Percentiles rank a stretch among this genome's conserved stretches.
These are phyloP conservation scores for Planococcus citri DNA, from an alignment of 1,140 invertebrate species.

Conservation along the genomic window DNA sequence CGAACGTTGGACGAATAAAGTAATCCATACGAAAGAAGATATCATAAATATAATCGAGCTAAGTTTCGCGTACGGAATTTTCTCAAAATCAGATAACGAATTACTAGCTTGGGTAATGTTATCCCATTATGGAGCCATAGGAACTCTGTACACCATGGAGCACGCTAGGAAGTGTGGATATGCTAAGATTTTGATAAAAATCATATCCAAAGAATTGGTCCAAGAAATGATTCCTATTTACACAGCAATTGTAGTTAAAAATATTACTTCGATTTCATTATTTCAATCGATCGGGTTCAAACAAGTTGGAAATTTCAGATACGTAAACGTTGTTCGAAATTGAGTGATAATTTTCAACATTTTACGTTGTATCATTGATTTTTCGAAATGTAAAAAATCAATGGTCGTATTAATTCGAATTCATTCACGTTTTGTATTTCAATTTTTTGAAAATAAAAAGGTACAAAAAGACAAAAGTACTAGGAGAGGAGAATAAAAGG, in stretches of 20 bases:
- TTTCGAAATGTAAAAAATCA: no score
- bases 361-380: no score
- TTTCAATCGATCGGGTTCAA: neutral
- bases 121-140: neutral
- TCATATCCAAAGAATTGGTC: neutral
- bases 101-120: neutral
- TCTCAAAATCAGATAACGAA: neutral
- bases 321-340: no score
- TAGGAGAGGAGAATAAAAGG: no score
- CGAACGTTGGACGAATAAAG: neutral
- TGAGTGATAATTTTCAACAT: no score
- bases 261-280: neutral
- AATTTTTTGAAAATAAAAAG: no score
- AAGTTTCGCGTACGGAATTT: neutral
- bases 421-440: no score
- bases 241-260: neutral
- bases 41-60: neutral
- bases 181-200: neutral
- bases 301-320: neutral
- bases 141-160: neutral
- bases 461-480: no score
- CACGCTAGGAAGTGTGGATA: neutral
- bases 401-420: no score
- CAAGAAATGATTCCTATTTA: neutral
- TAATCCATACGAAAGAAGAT: neutral